Base-by-base conservation (phyloP, 2,888 invertebrate species). In the Odontothrips loti region DNA sequence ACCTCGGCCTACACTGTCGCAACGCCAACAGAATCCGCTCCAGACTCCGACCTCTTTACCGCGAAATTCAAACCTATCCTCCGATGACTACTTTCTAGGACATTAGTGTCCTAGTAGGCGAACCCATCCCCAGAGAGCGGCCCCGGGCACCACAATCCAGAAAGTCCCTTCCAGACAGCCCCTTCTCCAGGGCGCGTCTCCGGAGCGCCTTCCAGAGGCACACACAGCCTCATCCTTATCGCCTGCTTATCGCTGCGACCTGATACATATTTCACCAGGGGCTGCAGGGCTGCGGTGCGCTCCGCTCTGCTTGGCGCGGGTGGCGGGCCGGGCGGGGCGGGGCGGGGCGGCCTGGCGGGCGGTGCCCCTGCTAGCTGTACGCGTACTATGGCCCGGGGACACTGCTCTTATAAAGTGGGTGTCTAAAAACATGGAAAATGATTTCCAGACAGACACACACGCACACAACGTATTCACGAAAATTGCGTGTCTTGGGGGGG, bases 191-290 rank as follows among this genome's bases (percentile, higher is more conserved):
- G 34, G 3, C 34, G 34, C 34, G 23, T 0, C 68, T 11, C 68
- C 58, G 51, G 15, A 17, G 15, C 23, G 68, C 23, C 68, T 68
- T 68, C 27, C 34, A 43, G 34, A 43, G 34, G 34, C 34, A 6
- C 34, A 6, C 34, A 6, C 34, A 43, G 68, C 68, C 68, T 75
- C 68, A 68, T 68, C 68, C 68, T 68, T 68, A 68, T 68, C 68
- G 68, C 68, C 68, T 68, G 23, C 68, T 68, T 68, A 68, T 68
- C 68, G 68, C 68, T 11, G 68, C n/a, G 68, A 23, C 68, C 68
- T 75, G 68, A 75, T 75, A 75, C 68, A 75, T 27, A 75, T 75
- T 75, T 75, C 68, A 75, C 11, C 23, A 23, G 68, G 68, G 68
- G 68, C 68, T n/a, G n/a, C n/a, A n/a, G n/a, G n/a, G n/a, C n/a